Evolutionary conservation across 2,888 invertebrate genomes (phyloP).

Genomic region (Scotopteryx bipunctaria): DNA sequence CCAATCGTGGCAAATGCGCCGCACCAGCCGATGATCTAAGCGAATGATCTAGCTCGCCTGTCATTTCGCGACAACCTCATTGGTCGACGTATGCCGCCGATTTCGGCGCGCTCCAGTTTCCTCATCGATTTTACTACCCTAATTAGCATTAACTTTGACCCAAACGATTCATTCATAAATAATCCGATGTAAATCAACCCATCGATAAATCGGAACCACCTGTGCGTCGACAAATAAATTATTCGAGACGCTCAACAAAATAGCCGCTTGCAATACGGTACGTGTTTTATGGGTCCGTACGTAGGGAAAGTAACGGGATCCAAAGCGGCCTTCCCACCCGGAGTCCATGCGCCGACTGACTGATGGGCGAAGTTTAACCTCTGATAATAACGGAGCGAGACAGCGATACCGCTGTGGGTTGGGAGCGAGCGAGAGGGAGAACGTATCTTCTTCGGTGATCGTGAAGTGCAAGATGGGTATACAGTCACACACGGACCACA

Average conservation of each 20-base stretch:
- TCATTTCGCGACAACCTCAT: conserved; percentile 78
- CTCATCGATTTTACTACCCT: conserved; percentile 45
- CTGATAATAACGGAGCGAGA: conserved; percentile 80
- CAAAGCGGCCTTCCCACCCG: conserved; percentile 72
- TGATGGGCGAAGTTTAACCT: conserved; percentile 79
- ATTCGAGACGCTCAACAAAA: conserved; percentile 58
- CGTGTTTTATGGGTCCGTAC: conserved; percentile 65
- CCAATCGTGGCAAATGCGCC: conserved; percentile 74
- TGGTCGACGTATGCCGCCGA: conserved; percentile 67
- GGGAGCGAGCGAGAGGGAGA: conserved; percentile 57
- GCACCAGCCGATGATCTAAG: conserved; percentile 72
- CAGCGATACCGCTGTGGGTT: conserved; percentile 42
- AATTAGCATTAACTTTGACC: conserved; percentile 65
- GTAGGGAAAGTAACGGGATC: conserved; percentile 73
- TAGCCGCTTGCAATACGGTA: conserved; percentile 61
- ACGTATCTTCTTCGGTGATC: conserved; percentile 82
- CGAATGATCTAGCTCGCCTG: conserved; percentile 80
- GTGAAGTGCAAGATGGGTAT: conserved; percentile 81
- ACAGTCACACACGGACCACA: conserved; percentile 82
- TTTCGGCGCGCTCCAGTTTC: conserved; percentile 59
- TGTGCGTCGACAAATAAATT: conserved; percentile 63
- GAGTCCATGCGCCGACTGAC: conserved; percentile 77
- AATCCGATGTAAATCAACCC: conserved; percentile 41
- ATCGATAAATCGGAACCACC: conserved; percentile 54
- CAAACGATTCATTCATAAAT: conserved; percentile 44